Evolutionary conservation across 2,113 vertebrate species (phyloP), one percentile per base, ranked within the genome.

Genomic region (Microcebus jonahi): DNA sequence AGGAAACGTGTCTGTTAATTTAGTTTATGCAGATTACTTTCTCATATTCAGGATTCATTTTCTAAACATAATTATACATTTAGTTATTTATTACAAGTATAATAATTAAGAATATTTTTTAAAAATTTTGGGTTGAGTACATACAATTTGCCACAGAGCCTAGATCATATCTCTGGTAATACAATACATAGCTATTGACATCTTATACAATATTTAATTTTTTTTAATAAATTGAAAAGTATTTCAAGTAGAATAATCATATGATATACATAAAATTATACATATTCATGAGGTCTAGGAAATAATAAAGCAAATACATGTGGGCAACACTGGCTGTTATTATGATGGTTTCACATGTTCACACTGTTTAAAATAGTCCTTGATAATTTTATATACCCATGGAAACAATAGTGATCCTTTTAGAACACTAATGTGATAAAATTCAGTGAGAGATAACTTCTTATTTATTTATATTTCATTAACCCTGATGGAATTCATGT

Each of bases 261-360:
- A 85, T 42, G 14, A 81, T 81, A 82, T 95, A 36, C 67, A 81
- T 92, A 61, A 73, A 65, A 80, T 75, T 45, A 48, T 91, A 5
- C 63, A 96, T 91, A 97, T 96, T 97, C 50, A 95, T 94, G 55
- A 92, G 12, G 10, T 79, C 45, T 27, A 68, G 20, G 61, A 95
- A 88, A 67, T 53, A 82, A 75, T 82, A 88, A 48, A 91, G 25
- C n/a, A 82, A 75, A 39, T 18, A 31, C 73, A 27, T 70, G 79
- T 97, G 73, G 67, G 67, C 36, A 97, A 86, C 55, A 13, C n/a
- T 63, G 65, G 31, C n/a, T 86, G 67, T 79, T 93, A 23, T 11
- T 93, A 23, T 11, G 55, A 88, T 76, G 79, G 31, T 25, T 80
- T 84, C 70, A 5, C 42, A 91, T 94, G 93, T 96, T 96, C 61